Base-by-base conservation (phyloP, 2,888 invertebrate species). In the Cyaniris semiargus region DNA sequence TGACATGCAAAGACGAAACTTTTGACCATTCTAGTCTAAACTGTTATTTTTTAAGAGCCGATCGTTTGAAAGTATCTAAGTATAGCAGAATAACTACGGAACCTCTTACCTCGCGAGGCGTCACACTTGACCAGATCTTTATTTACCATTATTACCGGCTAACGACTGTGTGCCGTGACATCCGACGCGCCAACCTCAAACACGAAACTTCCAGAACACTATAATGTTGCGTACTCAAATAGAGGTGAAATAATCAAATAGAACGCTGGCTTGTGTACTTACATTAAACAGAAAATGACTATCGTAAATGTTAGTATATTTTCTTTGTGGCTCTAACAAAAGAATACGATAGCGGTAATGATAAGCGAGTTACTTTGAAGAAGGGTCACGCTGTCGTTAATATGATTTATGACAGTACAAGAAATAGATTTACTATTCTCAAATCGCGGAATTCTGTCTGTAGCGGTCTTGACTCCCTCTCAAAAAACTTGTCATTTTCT, bases 111-210 rank as follows among this genome's bases (percentile, higher is more conserved):
- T 66, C 27, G 66, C 27, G 15, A 18, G 38, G 23, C 72, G 44
- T 18, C 48, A n/a, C 48, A 58, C 27, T 31, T 70, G 48, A 10
- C 44, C 56, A 76, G 56, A 76, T 27, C 44, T 56, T 18, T 48
- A 53, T 74, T 21, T 72, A 18, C 78, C 71, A 56, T 76, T 76
- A 75, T 76, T 66, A 71, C 23, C 27, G 38, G n/a, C 58, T 76
- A 76, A 34, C 60, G 31, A 76, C 58, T n/a, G 48, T 27, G 48
- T 74, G 74, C 48, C 74, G 74, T 74, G 74, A 53, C 72, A 44
- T 15, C 72, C 23, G 72, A 72, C 74, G 72, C 38, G 74, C 53
- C 7, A 48, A 27, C 48, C 27, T 44, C 23, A 27, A 48, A 74
- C 74, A 44, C 38, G 71, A 13, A 71, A 38, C 31, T 71, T 71